phyloP scores from a whole-genome alignment of 2,888 invertebrate species.

The Idaea straminata region DNA sequence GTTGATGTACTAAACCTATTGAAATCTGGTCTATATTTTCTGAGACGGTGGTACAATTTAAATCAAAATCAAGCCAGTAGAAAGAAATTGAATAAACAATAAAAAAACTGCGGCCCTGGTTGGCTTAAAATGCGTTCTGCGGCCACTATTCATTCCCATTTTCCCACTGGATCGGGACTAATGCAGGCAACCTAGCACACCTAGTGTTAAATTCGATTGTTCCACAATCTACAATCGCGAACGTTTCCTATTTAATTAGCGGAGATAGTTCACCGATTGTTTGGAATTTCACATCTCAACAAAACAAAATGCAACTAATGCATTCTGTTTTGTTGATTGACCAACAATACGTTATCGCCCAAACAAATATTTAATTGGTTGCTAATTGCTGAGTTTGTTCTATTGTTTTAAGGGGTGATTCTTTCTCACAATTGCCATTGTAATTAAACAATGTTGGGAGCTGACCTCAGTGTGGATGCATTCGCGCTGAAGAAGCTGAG shows the following conservation, averaged over 20 bases:
- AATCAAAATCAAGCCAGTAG: no score
- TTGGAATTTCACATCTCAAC: conserved; percentile 28
- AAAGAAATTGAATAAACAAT: no score
- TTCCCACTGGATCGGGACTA: not conserved
- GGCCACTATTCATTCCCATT: no score
- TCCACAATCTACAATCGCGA: conserved; percentile 16
- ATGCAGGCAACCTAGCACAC: no score
- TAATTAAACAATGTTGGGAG: conserved; percentile 75
- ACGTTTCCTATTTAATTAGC: conserved; percentile 25
- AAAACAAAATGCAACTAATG: conserved; percentile 31
- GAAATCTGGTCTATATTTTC: no score
- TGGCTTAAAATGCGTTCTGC: no score
- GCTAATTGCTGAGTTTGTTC: conserved; percentile 68
- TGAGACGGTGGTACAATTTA: no score
- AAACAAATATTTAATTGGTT: conserved; percentile 72
- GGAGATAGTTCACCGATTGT: conserved; percentile 29
- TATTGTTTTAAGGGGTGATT: conserved; percentile 65
- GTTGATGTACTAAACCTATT: no score
- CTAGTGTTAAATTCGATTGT: conserved; percentile 12
- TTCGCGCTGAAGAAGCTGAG: conserved; percentile 42
- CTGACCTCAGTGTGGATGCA: conserved; percentile 62
- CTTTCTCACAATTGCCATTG: conserved; percentile 78
- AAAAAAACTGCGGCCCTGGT: no score
- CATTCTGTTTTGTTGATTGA: conserved; percentile 50
- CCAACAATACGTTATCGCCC: conserved; percentile 49